Evolutionary conservation across 2,888 invertebrate species (phyloP), one percentile per base, ranked within the genome.

Genomic region (Adelognathus sp.): DNA sequence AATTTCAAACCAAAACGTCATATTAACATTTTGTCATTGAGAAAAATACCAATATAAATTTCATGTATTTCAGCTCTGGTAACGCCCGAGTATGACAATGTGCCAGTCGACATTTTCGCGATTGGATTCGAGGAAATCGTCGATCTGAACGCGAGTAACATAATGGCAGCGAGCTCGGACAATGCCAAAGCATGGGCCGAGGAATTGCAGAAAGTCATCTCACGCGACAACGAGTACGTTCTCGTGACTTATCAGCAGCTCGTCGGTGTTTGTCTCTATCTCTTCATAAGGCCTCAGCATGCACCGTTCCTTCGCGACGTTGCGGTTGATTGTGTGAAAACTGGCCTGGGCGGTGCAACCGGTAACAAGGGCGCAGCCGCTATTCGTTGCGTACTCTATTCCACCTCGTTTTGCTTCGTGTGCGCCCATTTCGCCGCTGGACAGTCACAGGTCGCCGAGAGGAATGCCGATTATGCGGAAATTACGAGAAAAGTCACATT

Each of bases 61-160:
- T 1, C 31, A 36, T 44, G 46, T 56, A 21, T 14, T 86, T 14
- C 81, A 92, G 92, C 91, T 39, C 84, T 93, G 24, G 92, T 92
- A 41, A 88, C 91, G 36, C 83, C 91, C 1, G 86, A 91, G 50
- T 91, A 92, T 70, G 92, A 92, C 80, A 88, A 94, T 74, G 93
- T 93, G 76, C 96, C 97, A 16, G 96, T 97, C 64, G 99, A 99
- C 92, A 96, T 99, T 78, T 99, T 96, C 93, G 99, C 98, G 0
- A 96, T 99, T 89, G 99, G 99, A 16, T 99, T 99, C 92, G 98
- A 99, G 92, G 99, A 99, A 93, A 99, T 99, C 83, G 99, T 99
- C 7, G 99, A 99, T 92, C 93, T 99, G 83, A 99, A 98, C 93
- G 99, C 99, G 2, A 96, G 97, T 84, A 99, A 99, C 91, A 99